Evolutionary conservation across 1,140 invertebrate genomes (phyloP).

Genomic region (Glossosoma conforme): DNA sequence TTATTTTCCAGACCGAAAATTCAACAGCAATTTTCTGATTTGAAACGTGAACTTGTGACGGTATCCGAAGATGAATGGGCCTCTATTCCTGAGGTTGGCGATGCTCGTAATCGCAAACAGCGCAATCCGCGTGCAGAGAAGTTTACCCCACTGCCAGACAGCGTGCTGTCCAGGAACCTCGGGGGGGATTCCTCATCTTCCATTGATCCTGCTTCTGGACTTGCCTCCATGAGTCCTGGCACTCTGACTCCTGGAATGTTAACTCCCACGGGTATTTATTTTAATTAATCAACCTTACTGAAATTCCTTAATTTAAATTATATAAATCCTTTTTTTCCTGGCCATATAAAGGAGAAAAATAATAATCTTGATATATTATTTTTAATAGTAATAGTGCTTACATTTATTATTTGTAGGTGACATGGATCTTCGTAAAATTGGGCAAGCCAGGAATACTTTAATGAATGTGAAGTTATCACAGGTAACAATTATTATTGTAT

Average conservation of each 20-base stretch:
- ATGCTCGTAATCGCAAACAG: conserved; percentile 96
- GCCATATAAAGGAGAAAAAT: too few relatives aligned
- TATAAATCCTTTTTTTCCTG: too few relatives aligned
- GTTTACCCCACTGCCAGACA: conserved; percentile 96
- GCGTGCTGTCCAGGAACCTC: conserved; percentile 86
- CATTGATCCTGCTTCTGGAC: conserved; percentile 79
- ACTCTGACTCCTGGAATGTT: conserved; percentile 73
- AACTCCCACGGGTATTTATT: conserved; percentile 55
- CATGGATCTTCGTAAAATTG: conserved; percentile 97
- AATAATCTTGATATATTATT: too few relatives aligned
- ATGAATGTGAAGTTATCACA: conserved; percentile 99
- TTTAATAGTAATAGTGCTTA: too few relatives aligned
- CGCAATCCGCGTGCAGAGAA: conserved; percentile 92
- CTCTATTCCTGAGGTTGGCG: conserved; percentile 96
- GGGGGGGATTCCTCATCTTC: conserved; percentile 75
- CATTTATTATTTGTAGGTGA: conserved; percentile 87
- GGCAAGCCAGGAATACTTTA: conserved; percentile 97
- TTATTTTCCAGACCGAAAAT: conserved; percentile 76
- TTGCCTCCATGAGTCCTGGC: conserved; percentile 81
- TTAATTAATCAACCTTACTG: conserved; percentile 4
- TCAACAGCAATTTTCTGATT: conserved; percentile 98
- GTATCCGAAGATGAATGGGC: conserved; percentile 95
- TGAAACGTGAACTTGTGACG: conserved; percentile 85
- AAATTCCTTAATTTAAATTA: too few relatives aligned
- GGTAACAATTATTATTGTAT: conserved; percentile 37